Evolutionary conservation across 2,113 vertebrate species (phyloP).

Genomic region (Phaethornis superciliosus): DNA sequence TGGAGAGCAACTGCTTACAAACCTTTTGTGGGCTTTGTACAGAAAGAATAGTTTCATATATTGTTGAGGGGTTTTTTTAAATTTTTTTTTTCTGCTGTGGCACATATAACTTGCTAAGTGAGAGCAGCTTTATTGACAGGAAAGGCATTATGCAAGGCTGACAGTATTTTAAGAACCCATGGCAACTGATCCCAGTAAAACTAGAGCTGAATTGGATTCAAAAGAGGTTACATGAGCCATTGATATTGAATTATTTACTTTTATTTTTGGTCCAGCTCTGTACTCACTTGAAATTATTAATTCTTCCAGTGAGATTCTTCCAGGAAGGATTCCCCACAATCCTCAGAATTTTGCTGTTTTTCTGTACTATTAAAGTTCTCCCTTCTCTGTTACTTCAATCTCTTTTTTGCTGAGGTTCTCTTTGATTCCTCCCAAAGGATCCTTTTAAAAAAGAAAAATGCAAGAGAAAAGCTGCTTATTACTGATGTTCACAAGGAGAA

Average conservation of each 20-base stretch:
- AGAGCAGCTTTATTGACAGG: background rate
- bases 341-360: background rate
- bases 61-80: background rate
- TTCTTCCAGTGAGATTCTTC: background rate
- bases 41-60: background rate
- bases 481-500: background rate
- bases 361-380: conserved; percentile 26
- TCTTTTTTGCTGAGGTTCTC: conserved; percentile 14
- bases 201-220: background rate
- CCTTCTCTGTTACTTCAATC: conserved; percentile 5
- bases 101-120: background rate
- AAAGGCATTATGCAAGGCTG: background rate
- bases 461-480: background rate
- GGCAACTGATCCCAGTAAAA: background rate
- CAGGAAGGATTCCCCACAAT: background rate
- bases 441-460: conserved; percentile 2
- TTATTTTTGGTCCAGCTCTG: background rate
- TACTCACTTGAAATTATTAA: background rate
- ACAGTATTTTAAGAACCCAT: background rate
- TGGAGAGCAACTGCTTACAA: background rate
- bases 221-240: background rate
- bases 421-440: background rate
- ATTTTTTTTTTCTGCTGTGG: background rate
- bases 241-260: background rate
- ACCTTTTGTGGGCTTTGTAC: background rate